Evolutionary conservation across 1,140 invertebrate species (phyloP).

Genomic region (Halesus radiatus): DNA sequence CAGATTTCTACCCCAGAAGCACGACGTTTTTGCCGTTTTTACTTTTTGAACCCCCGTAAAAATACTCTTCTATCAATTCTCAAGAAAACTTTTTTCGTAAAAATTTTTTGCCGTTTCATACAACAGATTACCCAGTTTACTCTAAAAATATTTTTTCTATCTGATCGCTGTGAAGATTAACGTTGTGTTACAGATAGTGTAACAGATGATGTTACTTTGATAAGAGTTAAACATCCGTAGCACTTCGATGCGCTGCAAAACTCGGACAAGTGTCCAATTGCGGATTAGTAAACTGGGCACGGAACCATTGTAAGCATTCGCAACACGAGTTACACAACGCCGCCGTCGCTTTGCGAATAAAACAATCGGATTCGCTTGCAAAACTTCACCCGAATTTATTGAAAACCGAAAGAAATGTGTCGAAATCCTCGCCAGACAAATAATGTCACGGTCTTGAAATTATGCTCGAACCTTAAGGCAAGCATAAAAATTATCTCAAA

Average conservation of each 20-base stretch:
- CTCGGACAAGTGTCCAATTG: constrained; percentile 13
- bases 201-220: no score
- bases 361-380: constrained; percentile 45
- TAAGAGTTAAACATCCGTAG: neutral
- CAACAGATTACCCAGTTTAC: no score
- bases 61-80: no score
- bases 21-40: no score
- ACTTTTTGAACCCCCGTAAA: no score
- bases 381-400: constrained; percentile 25
- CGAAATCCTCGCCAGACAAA: constrained; percentile 13
- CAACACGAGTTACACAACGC: constrained; percentile 28
- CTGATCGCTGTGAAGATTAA: no score
- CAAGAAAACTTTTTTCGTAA: no score
- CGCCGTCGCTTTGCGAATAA: constrained; percentile 19
- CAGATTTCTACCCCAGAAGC: no score
- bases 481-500: no score
- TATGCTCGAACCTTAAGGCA: neutral
- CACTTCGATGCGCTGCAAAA: constrained; percentile 6
- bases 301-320: constrained; percentile 16
- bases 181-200: no score
- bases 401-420: constrained; percentile 26
- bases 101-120: no score
- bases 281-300: constrained; percentile 40
- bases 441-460: constrained; percentile 32
- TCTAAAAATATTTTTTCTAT: no score